Evolutionary conservation across 2,888 invertebrate species (phyloP), one percentile per base, ranked within the genome.

Genomic region (Philonicus albiceps): DNA sequence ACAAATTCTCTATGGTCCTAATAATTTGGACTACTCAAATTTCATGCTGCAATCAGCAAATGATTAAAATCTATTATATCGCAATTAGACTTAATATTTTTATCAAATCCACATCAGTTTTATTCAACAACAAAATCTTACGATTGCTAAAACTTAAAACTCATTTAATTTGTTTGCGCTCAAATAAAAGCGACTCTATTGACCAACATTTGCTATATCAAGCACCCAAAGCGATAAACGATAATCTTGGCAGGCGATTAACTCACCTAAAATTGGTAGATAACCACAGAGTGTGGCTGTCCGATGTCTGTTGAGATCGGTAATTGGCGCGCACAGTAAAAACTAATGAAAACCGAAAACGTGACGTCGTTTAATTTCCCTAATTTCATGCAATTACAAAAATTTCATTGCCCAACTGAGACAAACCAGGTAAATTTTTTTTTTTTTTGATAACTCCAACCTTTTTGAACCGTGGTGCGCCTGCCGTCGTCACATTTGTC

Each of bases 381-480:
- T 76, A 76, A 37, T 76, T 76, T 76, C 76, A 76, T 76, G 76
- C 76, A 37, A 76, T 76, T 76, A 76, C 76, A 76, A 76, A 43
- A 76, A 76, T 76, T 76, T 34, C 22, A 37, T 76, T 76, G 76
- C 76, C 40, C 40, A 40, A 76, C 76, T n/a, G 19, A 19, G 22
- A 6, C 37, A 40, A 16, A n/a, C 64, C 76, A 76, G 37, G 40
- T 43, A 76, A 40, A 76, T 19, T 4, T 19, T n/a, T 34, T 75
- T 19, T 76, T 34, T 34, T 75, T 19, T 76, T 34, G 22, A 76
- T n/a, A 40, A 76, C 22, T 64, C 64, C 27, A 13, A 13, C 6
- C 19, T 43, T 43, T 43, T 7, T 8, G 64, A 27, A 64, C 64
- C 3, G 22, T 11, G 13, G 40, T 40, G 76, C 40, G 40, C 37